Percentiles rank a stretch among this genome's conserved stretches.
These are phyloP conservation scores for Sebastes miniatus DNA, from an alignment of 2,797 vertebrate genomes.

Conservation along the genomic window DNA sequence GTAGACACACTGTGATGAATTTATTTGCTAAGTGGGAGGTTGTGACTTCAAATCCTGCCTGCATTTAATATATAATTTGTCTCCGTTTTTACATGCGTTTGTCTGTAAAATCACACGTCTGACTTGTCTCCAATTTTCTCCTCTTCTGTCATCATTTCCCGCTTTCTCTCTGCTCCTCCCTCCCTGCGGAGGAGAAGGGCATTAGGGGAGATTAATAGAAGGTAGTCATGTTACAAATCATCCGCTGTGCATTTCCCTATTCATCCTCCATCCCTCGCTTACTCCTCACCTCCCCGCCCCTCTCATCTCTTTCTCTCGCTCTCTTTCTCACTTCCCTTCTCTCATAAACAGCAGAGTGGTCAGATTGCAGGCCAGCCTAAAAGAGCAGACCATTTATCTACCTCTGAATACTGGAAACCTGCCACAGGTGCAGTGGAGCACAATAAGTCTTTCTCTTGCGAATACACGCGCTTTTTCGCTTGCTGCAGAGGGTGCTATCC, in stretches of 20 bases:
- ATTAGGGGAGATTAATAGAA: conserved; percentile 71
- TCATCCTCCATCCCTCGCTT: conserved; percentile 53
- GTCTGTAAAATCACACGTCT: not conserved
- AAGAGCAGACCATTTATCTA: conserved; percentile 67
- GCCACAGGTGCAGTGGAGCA: conserved; percentile 65
- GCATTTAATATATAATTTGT: not conserved
- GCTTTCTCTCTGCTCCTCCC: conserved; percentile 8
- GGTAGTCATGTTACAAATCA: conserved; percentile 73
- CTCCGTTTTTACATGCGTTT: not conserved
- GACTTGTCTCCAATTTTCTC: conserved; percentile 17
- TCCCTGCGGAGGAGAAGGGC: conserved; percentile 36
- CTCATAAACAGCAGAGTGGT: conserved; percentile 61
- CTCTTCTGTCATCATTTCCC: conserved; percentile 10
- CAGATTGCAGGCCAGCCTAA: conserved; percentile 56
- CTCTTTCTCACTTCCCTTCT: conserved; percentile 14
- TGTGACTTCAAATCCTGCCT: not conserved
- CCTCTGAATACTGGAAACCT: conserved; percentile 65
- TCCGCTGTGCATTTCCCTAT: conserved; percentile 60
- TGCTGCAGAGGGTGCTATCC: conserved; percentile 28
- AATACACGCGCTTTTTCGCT: conserved; percentile 37
- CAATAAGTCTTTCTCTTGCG: conserved; percentile 63
- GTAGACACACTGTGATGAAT: not conserved
- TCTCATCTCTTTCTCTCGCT: conserved; percentile 14
- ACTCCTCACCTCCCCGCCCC: conserved; percentile 37
- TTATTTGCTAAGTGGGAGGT: not conserved